Evolutionary conservation across 2,113 vertebrate species (phyloP).

Genomic region (Tragelaphus imberbis): DNA sequence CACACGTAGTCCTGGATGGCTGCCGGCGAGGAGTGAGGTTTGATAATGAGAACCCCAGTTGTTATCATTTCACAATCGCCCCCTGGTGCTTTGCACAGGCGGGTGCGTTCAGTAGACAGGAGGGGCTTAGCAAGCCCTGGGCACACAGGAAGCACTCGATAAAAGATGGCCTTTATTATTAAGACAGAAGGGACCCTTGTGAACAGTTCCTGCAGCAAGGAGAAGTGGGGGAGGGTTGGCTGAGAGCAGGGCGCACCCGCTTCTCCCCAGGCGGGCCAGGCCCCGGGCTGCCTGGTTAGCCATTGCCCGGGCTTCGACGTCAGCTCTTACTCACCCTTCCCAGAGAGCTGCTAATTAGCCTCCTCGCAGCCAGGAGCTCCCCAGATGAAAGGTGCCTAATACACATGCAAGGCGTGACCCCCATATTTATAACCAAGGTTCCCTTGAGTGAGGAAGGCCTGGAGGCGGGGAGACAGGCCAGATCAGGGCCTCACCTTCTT

Average conservation of each 20-base stretch:
- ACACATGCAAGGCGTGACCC: constrained; percentile 44
- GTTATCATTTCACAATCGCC: background rate
- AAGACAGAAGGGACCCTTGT: background rate
- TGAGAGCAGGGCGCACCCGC: background rate
- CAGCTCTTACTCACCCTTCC: constrained; percentile 58
- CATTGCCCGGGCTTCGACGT: background rate
- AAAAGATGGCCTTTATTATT: background rate
- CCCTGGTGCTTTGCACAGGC: background rate
- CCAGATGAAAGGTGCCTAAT: constrained; percentile 68
- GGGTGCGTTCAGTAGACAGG: background rate
- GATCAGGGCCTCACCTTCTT: constrained; percentile 58
- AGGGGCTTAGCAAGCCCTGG: background rate
- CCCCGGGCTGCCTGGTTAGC: background rate
- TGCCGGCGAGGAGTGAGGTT: background rate
- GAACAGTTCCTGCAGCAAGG: background rate
- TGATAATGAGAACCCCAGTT: background rate
- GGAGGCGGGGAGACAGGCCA: constrained; percentile 53
- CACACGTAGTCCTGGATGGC: background rate
- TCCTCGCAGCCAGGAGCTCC: constrained; percentile 19
- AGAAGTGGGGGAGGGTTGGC: background rate
- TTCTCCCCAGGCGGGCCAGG: background rate
- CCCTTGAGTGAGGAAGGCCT: constrained; percentile 45
- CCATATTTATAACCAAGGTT: constrained; percentile 61
- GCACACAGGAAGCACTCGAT: background rate
- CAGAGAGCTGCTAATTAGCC: constrained; percentile 62